Evolutionary conservation across 2,888 invertebrate genomes (phyloP), one percentile per base, ranked within the genome.

Genomic region (Amphipyra tragopoginis): DNA sequence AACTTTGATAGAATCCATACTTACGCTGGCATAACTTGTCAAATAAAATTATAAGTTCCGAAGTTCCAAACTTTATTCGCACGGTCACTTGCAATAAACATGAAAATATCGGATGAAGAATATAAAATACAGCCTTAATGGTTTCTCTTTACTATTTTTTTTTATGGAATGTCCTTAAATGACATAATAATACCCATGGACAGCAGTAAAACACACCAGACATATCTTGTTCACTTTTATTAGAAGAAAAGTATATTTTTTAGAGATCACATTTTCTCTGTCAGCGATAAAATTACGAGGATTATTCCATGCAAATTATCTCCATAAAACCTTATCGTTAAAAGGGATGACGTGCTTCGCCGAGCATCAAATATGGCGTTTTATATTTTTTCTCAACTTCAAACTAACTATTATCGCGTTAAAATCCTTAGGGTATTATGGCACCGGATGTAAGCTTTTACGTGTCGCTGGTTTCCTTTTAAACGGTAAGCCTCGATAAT

Each of bases 131-230:
- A 9, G 3, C 5, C 5, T 15, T 56, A 64, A 57, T 42, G 34
- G 40, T 57, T 52, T 42, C 26, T 34, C 52, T 63, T 62, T 38
- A 29, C 15, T 29, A n/a, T 34, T 48, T 6, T 29, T 43, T 55
- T 67, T 71, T 57, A 68, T 57, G 21, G 49, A 44, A 57, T 34
- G 14, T 36, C 26, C 13, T 47, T 29, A 71, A 42, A 38, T 33
- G 14, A 21, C 26, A 51, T 38, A 53, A 65, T 2, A 44, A 56
- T 39, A 26, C 11, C n/a, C n/a, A 15, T 2, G 38, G 34, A 50
- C 65, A 48, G 73, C 21, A 40, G 33, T 72, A 59, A 72, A 73
- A 56, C 10, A 14, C 10, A 42, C 55, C 54, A 67, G 58, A 58
- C 14, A 44, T 67, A 58, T 68, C 59, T 33, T 49, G 36, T 72